A percentile compares a stretch with the other conserved stretches of the same genome.
Conservation (phyloP, 2,888 invertebrate species). For the Ectropis crepuscularia region DNA sequence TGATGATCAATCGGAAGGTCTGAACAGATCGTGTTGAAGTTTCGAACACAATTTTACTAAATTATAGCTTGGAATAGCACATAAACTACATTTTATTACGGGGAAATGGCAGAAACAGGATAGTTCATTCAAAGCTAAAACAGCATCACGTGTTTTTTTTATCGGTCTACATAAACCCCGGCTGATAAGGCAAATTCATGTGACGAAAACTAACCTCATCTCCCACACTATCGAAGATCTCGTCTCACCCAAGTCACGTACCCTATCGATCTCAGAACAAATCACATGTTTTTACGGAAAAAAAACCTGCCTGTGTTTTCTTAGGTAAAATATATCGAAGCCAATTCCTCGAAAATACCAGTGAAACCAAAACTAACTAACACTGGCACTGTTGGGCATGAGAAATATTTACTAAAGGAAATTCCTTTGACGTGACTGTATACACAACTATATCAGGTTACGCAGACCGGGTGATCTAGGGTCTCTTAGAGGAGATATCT, state of each 20-base stretch:
- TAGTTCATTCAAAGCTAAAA: too few species aligned
- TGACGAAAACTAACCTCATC: slow-evolving; percentile 12
- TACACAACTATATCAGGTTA: slow-evolving; percentile 1
- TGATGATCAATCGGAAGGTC: too few species aligned
- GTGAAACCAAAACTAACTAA: slow-evolving; percentile 35
- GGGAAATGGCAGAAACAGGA: too few species aligned
- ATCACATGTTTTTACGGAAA: slow-evolving; percentile 45
- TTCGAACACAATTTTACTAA: too few species aligned
- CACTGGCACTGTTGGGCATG: slow-evolving; percentile 1
- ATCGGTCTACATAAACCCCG: too few species aligned
- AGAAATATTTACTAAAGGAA: slow-evolving; percentile 18
- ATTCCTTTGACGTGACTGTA: slow-evolving; percentile 23
- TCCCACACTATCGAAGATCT: slow-evolving; percentile 24
- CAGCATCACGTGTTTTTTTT: too few species aligned
- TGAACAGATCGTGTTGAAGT: too few species aligned
- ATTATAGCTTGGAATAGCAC: too few species aligned
- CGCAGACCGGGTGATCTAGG: too few species aligned
- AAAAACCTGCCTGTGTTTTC: slow-evolving; percentile 37
- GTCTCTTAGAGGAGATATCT: too few species aligned
- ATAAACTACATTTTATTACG: too few species aligned
- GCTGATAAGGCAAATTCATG: background rate
- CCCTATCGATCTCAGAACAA: slow-evolving; percentile 48
- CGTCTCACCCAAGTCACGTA: slow-evolving; percentile 50
- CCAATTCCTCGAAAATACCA: slow-evolving; percentile 19
- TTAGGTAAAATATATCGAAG: slow-evolving; percentile 33